These are phyloP conservation scores for Eufriesea mexicana DNA, from an alignment of 1,140 invertebrate species.

Conservation along the genomic window DNA sequence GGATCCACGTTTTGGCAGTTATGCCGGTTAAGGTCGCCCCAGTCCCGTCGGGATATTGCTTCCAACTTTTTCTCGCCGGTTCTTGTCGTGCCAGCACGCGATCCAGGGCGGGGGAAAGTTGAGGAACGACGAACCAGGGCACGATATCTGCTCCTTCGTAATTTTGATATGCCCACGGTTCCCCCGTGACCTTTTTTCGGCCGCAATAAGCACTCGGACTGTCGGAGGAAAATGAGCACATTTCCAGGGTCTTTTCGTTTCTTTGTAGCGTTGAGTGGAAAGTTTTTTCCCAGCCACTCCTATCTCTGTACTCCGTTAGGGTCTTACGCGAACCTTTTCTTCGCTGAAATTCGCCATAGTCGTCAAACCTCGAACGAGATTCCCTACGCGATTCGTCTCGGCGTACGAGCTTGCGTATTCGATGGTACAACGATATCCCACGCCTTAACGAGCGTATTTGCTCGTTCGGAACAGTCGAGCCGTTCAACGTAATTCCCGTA, in stretches of 20 bases:
- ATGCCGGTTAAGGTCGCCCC: slow-evolving; percentile 18
- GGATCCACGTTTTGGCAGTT: slow-evolving; percentile 43
- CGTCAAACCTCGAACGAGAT: no score
- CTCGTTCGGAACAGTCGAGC: no score
- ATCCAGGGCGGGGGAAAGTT: neutral
- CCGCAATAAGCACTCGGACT: neutral
- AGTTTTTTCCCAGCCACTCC: neutral
- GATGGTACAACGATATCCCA: no score
- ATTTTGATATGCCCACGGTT: slow-evolving; percentile 17
- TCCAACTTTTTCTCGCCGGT: slow-evolving; percentile 11
- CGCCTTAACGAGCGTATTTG: no score
- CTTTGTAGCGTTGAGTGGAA: neutral
- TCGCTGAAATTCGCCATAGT: neutral
- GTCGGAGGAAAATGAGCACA: neutral
- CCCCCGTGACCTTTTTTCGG: neutral
- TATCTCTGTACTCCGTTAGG: neutral
- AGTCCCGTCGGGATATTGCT: slow-evolving; percentile 5
- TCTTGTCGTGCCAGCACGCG: slow-evolving; percentile 7
- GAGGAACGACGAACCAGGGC: neutral
- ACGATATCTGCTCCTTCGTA: neutral
- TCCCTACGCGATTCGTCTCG: no score
- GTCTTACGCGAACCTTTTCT: no score
- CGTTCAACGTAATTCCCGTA: no score
- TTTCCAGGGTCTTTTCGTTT: neutral
- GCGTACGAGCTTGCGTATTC: no score